Conservation (phyloP, 2,888 invertebrate species). For the Pristionchus maxplancki region DNA sequence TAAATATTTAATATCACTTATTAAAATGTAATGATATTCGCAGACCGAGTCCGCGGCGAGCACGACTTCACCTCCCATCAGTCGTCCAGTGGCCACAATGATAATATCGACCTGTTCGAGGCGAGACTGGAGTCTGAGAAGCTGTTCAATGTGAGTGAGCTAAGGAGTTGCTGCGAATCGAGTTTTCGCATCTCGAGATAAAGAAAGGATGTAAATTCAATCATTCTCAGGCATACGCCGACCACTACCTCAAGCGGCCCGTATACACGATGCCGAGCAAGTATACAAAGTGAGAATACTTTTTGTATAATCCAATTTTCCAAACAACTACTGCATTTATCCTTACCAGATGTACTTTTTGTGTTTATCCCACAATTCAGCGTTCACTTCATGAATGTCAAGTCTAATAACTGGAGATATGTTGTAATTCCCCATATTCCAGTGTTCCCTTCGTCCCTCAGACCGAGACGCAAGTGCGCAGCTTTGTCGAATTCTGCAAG, state of each 20-base stretch:
- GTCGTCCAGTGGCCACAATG: slow-evolving; percentile 27
- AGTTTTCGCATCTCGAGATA: no score
- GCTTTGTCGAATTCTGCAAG: slow-evolving; percentile 54
- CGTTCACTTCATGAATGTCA: no score
- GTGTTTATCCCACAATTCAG: no score
- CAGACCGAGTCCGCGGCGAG: slow-evolving; percentile 29
- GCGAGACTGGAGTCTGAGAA: slow-evolving; percentile 55
- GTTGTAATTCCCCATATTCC: no score
- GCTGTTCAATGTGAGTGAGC: slow-evolving; percentile 55
- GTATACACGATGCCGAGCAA: slow-evolving; percentile 54
- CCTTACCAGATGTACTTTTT: no score
- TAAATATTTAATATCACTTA: no score
- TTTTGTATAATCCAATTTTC: no score
- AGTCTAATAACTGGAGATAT: no score
- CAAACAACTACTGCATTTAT: no score
- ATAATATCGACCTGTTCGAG: slow-evolving; percentile 56
- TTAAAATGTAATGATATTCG: background rate
- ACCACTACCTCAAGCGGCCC: slow-evolving; percentile 57
- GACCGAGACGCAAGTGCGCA: slow-evolving; percentile 51
- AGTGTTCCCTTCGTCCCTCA: slow-evolving; percentile 54
- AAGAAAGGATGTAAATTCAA: background rate
- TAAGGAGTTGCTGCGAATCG: no score
- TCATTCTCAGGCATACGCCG: slow-evolving; percentile 57
- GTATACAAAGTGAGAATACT: slow-evolving; percentile 43
- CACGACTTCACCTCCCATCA: background rate